These are phyloP conservation scores for Brachionus rubens DNA, from an alignment of 1,140 invertebrate genomes.

Conservation along the genomic window DNA sequence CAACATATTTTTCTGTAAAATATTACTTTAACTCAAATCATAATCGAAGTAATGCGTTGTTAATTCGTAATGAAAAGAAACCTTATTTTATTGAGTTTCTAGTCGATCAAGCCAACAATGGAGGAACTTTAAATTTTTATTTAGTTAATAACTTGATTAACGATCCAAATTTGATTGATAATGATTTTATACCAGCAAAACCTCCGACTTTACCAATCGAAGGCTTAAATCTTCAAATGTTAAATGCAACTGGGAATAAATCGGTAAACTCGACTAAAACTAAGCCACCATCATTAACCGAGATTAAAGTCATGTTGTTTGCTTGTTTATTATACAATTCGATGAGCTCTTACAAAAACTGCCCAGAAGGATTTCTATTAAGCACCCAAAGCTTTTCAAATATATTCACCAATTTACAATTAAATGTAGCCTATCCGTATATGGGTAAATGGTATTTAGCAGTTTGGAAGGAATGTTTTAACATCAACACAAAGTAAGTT, in stretches of 20 bases:
- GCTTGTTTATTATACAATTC: constrained; percentile 38
- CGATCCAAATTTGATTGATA: constrained; percentile 1
- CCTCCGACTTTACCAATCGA: neutral
- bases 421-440: constrained; percentile 36
- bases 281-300: neutral
- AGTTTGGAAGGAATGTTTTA: constrained; percentile 44
- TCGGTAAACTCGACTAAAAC: neutral
- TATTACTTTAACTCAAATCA: constrained; percentile 44
- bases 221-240: neutral
- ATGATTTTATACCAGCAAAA: neutral
- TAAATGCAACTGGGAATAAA: neutral
- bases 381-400: constrained; percentile 22
- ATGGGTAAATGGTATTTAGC: constrained; percentile 43
- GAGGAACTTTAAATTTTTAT: constrained; percentile 27
- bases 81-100: constrained; percentile 44
- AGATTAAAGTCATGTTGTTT: constrained; percentile 36
- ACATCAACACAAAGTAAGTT: constrained; percentile 32
- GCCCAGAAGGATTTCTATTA: constrained; percentile 17
- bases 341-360: constrained; percentile 23
- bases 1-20: constrained; percentile 42
- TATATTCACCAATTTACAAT: constrained; percentile 21
- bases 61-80: constrained; percentile 39
- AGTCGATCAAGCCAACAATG: constrained; percentile 41
- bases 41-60: constrained; percentile 40
- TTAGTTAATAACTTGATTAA: constrained; percentile 37